Base-by-base conservation (phyloP, 2,888 invertebrate species). In the Sepioteuthis lessoniana region DNA sequence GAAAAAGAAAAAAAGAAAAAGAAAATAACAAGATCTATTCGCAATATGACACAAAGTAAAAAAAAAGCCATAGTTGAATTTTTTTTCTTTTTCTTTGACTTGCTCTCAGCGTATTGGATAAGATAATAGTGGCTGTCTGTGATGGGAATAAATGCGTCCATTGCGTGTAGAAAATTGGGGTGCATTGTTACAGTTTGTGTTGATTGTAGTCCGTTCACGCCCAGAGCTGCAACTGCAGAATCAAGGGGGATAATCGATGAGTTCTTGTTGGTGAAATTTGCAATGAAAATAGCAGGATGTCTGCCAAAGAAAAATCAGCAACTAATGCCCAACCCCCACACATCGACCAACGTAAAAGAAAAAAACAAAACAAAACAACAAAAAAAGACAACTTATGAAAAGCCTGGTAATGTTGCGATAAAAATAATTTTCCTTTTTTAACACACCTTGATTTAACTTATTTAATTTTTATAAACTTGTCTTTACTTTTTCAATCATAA, bases 121-220 rank as follows among this genome's bases (percentile, higher is more conserved):
- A 76, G n/a, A 76, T 76, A 76, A 76, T 76, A 3, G 1, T 16
- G 76, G 76, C 0, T n/a, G n/a, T 76, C 76, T 76, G n/a, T 76
- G n/a, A 76, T 76, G 7, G 76, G n/a, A n/a, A 76, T 76, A n/a
- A 76, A 76, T 76, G 76, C n/a, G n/a, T n/a, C 31, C n/a, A 10
- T 76, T n/a, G 76, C 76, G 76, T 76, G 76, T 76, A 1, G n/a
- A 76, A n/a, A 76, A 76, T 76, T 76, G 76, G 76, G n/a, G 31
- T 31, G 76, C n/a, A n/a, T 76, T 76, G 76, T 76, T 76, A n/a
- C 31, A 76, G n/a, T 76, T 76, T 76, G 76, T 76, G 76, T 76
- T n/a, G 76, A 76, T 76, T 76, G 76, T 76, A n/a, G 76, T n/a
- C n/a, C 31, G 76, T 76, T n/a, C 76, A 76, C 76, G 76, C 76